These are phyloP conservation scores for Caenorhabditis sp. DNA, from an alignment of 2,888 invertebrate species.

Conservation along the genomic window DNA sequence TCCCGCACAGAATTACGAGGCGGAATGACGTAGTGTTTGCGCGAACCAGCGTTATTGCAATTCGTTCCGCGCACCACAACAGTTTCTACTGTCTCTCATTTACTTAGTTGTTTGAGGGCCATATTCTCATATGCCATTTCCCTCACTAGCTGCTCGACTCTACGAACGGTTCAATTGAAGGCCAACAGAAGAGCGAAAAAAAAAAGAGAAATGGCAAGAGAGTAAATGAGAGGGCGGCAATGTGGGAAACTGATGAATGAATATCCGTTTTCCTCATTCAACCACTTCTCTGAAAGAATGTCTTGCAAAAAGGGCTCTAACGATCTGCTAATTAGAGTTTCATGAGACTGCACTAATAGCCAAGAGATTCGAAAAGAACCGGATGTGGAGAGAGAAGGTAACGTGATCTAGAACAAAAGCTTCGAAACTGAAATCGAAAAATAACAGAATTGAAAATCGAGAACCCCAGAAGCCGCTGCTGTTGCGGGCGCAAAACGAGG, in stretches of 20 bases:
- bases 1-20: background rate
- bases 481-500: slow-evolving; percentile 29
- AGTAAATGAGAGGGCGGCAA: slow-evolving; percentile 15
- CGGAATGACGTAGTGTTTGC: slow-evolving; percentile 22
- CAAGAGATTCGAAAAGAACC: background rate
- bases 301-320: background rate
- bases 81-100: slow-evolving; percentile 19
- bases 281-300: background rate
- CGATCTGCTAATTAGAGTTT: slow-evolving; percentile 29
- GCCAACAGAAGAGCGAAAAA: background rate
- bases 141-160: slow-evolving; percentile 11
- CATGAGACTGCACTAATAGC: background rate
- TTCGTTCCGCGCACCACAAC: slow-evolving; percentile 2
- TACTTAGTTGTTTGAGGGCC: slow-evolving; percentile 15
- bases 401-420: background rate
- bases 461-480: background rate
- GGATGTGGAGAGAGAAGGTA: background rate
- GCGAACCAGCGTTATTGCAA: slow-evolving; percentile 12
- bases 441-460: background rate
- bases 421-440: slow-evolving; percentile 16
- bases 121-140: slow-evolving; percentile 12
- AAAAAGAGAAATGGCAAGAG: slow-evolving; percentile 3
- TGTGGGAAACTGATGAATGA: slow-evolving; percentile 27
- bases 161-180: slow-evolving; percentile 18
- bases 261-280: background rate